Evolutionary conservation across 2,113 vertebrate genomes (phyloP), one percentile per base, ranked within the genome.

Genomic region (Cynopterus brachyotis): DNA sequence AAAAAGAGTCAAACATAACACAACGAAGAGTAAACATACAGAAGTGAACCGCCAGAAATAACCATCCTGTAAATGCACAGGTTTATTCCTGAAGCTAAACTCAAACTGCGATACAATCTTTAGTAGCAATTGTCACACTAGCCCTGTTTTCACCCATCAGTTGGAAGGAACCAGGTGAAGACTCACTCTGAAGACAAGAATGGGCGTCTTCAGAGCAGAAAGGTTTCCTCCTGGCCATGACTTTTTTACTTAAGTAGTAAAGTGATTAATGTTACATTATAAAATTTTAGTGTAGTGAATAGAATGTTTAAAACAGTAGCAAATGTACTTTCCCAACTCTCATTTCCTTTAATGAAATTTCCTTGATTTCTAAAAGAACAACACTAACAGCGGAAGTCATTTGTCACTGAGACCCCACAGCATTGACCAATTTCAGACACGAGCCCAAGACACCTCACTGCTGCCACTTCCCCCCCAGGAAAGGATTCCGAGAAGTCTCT

Each of bases 111-210:
- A 90, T 5, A 75, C 50, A 72, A 45, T 66, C 92, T 89, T 95
- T 69, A 82, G 50, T 75, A 87, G 84, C 73, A 66, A 83, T 11
- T 83, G 82, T 70, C 86, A 96, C 75, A 75, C 89, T 19, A 20
- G 50, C 72, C 13, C 57, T 60, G 78, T 53, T 91, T 95, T 96
- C 91, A 94, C 93, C 91, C 94, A 85, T 83, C 89, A 69, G 62
- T 55, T 96, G 89, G 95, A 86, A 96, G 89, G 95, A 83, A 78
- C 78, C 5, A 86, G 82, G 93, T 94, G 85, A 96, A 90, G 90
- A 94, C 86, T 89, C 37, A 16, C 40, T 93, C 88, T 92, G 59
- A 60, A 75, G 82, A 91, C 84, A n/a, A 19, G 69, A 93, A 79
- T 6, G 37, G 75, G 2, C 73, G 57, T 72, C 37, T 59, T 82